These are phyloP conservation scores for Zygaena filipendulae DNA, from an alignment of 2,888 invertebrate genomes.

Conservation along the genomic window DNA sequence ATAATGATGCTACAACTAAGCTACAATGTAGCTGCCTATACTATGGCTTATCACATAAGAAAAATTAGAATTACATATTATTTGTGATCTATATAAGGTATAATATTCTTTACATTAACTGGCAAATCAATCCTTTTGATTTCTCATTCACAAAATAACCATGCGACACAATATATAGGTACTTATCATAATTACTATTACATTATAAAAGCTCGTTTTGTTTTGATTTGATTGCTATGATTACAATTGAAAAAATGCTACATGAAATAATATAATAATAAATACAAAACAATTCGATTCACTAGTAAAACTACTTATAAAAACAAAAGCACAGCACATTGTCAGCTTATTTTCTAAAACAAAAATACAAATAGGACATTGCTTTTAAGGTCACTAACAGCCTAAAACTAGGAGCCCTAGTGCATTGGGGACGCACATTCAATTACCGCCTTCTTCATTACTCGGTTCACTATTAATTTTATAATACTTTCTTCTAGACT, in stretches of 20 bases:
- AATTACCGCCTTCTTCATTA: too few relatives aligned
- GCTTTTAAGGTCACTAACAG: slow-evolving; percentile 43
- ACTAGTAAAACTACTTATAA: slow-evolving; percentile 61
- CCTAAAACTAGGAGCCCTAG: slow-evolving; percentile 58
- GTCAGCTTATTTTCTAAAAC: slow-evolving; percentile 62
- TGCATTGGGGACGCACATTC: too few relatives aligned
- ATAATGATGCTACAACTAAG: slow-evolving; percentile 49
- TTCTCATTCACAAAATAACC: slow-evolving; percentile 32
- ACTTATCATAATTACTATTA: slow-evolving; percentile 28
- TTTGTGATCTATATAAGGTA: not conserved
- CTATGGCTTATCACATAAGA: slow-evolving; percentile 45
- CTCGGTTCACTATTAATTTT: too few relatives aligned
- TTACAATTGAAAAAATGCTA: slow-evolving; percentile 47
- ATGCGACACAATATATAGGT: slow-evolving; percentile 34
- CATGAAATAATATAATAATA: slow-evolving; percentile 41
- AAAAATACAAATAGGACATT: slow-evolving; percentile 50
- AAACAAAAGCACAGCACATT: slow-evolving; percentile 69
- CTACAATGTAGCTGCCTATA: slow-evolving; percentile 58
- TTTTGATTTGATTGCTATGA: slow-evolving; percentile 57
- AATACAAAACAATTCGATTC: slow-evolving; percentile 51
- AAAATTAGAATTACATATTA: slow-evolving; percentile 24
- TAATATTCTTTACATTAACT: slow-evolving; percentile 26
- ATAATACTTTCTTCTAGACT: too few relatives aligned
- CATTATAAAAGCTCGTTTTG: slow-evolving; percentile 48
- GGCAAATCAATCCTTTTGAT: slow-evolving; percentile 46